Evolutionary conservation across 1,140 invertebrate species (phyloP).

Genomic region (Pachypsylla venusta): DNA sequence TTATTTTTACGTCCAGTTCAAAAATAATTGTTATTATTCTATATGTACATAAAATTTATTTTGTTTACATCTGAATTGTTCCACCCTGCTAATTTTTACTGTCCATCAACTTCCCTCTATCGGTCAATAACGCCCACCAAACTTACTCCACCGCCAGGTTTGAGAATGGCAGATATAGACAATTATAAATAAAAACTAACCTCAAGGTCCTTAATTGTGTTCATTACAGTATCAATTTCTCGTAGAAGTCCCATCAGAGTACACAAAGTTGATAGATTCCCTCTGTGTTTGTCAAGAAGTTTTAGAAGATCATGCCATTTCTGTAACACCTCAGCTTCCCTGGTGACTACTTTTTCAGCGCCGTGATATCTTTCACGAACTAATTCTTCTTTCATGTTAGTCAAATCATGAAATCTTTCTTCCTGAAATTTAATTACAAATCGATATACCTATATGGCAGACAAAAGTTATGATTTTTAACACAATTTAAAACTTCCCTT

Average conservation of each 20-base stretch:
- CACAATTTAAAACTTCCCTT: too few species aligned
- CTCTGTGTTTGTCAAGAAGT: slow-evolving; percentile 71
- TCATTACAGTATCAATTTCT: slow-evolving; percentile 80
- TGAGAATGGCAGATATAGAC: neutral
- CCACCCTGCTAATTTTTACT: too few species aligned
- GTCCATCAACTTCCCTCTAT: too few species aligned
- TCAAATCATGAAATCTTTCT: slow-evolving; percentile 86
- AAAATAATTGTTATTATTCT: too few species aligned
- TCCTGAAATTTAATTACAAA: too few species aligned
- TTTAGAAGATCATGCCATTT: slow-evolving; percentile 76
- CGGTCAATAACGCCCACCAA: too few species aligned
- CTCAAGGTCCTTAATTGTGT: slow-evolving; percentile 66
- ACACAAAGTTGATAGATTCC: slow-evolving; percentile 57
- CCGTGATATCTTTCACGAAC: slow-evolving; percentile 84
- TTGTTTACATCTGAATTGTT: too few species aligned
- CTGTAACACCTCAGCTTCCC: slow-evolving; percentile 72
- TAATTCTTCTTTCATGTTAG: slow-evolving; percentile 78
- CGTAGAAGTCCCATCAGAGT: slow-evolving; percentile 69
- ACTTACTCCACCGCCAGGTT: too few species aligned
- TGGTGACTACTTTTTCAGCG: slow-evolving; percentile 59
- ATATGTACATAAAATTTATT: too few species aligned
- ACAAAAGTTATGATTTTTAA: too few species aligned
- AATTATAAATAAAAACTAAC: slow-evolving; percentile 30
- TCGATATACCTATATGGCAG: too few species aligned
- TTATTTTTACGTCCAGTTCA: too few species aligned